A percentile compares a stretch with the other conserved stretches of the same genome.
Evolutionary conservation across 2,888 invertebrate genomes (phyloP).

Genomic region (Acronicta aceris): DNA sequence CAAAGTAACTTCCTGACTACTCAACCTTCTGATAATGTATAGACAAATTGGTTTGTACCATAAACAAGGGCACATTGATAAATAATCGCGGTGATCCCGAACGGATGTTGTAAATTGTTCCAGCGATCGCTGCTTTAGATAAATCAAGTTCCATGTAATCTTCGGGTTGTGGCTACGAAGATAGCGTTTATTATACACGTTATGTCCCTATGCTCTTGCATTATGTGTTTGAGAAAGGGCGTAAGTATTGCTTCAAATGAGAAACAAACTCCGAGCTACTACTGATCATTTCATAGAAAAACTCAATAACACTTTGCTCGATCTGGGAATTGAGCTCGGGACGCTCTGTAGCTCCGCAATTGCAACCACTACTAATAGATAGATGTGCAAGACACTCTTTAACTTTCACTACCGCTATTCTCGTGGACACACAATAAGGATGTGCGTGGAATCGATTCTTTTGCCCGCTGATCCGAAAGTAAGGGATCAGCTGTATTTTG

Average conservation of each 20-base stretch:
- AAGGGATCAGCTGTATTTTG: conserved; percentile 65
- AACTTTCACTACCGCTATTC: not conserved
- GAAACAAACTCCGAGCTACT: no score
- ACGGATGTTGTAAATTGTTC: conserved; percentile 68
- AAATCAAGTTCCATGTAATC: conserved; percentile 72
- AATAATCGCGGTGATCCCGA: conserved; percentile 64
- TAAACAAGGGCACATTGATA: conserved; percentile 50
- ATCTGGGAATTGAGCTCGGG: no score
- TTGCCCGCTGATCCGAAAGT: conserved; percentile 62
- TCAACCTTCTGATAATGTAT: conserved; percentile 31
- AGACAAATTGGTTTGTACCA: conserved; percentile 51
- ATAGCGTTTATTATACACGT: conserved; percentile 13
- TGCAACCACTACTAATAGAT: no score
- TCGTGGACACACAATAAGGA: conserved; percentile 49
- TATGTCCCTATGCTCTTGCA: no score
- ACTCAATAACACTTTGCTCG: no score
- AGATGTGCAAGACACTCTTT: no score
- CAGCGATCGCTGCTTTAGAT: conserved; percentile 63
- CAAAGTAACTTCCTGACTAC: conserved; percentile 19
- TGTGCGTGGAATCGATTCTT: conserved; percentile 65
- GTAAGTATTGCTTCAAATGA: no score
- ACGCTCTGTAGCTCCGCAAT: no score
- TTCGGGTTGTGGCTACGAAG: conserved; percentile 44
- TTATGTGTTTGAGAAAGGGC: no score
- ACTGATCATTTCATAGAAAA: no score